Evolutionary conservation across 1,140 invertebrate species (phyloP).

Genomic region (Achatina immaculata): DNA sequence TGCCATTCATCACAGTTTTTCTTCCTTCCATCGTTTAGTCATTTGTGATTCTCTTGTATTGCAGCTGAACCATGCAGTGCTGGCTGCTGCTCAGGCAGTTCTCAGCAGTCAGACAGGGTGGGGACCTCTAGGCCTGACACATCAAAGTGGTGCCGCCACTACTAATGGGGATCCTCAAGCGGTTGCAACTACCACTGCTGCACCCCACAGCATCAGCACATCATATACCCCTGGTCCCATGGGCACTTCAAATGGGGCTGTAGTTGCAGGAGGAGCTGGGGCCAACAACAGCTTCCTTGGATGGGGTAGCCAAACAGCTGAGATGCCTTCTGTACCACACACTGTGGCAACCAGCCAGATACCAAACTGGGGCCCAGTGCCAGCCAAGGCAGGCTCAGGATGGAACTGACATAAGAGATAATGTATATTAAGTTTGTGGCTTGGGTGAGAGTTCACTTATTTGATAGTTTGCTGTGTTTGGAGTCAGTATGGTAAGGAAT

Average conservation of each 20-base stretch:
- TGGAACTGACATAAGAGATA: conserved; percentile 26
- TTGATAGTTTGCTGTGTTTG: not conserved
- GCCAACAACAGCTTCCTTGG: conserved; percentile 39
- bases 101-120: conserved; percentile 59
- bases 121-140: conserved; percentile 55
- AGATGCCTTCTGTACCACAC: conserved; percentile 35
- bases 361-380: conserved; percentile 34
- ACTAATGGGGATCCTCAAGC: conserved; percentile 40
- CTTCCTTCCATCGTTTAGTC: too few species aligned
- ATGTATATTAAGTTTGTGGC: not conserved
- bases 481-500: not conserved
- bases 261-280: conserved; percentile 19
- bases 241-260: conserved; percentile 28
- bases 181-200: conserved; percentile 31
- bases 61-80: conserved; percentile 63
- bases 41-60: too few species aligned
- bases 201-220: conserved; percentile 25
- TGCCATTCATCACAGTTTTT: too few species aligned
- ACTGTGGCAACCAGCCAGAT: conserved; percentile 37
- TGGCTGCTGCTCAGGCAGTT: conserved; percentile 66
- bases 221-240: conserved; percentile 29
- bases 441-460: not conserved
- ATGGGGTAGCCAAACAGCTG: conserved; percentile 34
- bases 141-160: conserved; percentile 46
- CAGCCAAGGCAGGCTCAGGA: conserved; percentile 31